A percentile compares a stretch with the other conserved stretches of the same genome.
Evolutionary conservation across 2,797 vertebrate species (phyloP).

Genomic region (Anguilla pacifica): DNA sequence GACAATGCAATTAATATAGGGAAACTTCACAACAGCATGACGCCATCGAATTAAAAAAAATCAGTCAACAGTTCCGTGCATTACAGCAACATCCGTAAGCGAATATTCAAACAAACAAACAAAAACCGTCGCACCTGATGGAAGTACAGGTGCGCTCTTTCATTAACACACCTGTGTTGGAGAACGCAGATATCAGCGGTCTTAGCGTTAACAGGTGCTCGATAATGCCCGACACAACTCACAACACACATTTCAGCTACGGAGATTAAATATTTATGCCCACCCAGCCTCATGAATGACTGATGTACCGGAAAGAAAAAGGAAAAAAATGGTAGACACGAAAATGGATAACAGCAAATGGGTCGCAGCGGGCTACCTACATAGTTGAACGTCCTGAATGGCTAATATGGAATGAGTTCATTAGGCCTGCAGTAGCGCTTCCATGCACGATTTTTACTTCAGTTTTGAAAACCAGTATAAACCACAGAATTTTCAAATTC

Average conservation of each 20-base stretch:
- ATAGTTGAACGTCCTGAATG: background rate
- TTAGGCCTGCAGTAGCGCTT: background rate
- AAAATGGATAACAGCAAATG: background rate
- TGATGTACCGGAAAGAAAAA: slow-evolving; percentile 7
- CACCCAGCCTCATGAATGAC: background rate
- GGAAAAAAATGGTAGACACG: background rate
- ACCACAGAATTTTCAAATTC: background rate
- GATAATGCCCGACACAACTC: background rate
- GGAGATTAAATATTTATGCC: background rate
- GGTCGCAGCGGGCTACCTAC: background rate
- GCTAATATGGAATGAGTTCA: background rate
- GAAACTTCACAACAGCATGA: background rate
- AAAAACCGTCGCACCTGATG: background rate
- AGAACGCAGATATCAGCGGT: background rate
- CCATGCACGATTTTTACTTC: background rate
- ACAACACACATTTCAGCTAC: background rate
- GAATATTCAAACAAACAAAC: background rate
- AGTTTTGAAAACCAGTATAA: background rate
- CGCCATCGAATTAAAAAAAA: background rate
- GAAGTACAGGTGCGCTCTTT: background rate
- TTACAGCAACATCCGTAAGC: background rate
- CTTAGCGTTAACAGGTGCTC: background rate
- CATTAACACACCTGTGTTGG: background rate
- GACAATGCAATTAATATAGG: background rate
- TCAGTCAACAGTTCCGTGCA: background rate